Conservation (phyloP, 2,113 vertebrate species). For the Ramphastos sulfuratus region DNA sequence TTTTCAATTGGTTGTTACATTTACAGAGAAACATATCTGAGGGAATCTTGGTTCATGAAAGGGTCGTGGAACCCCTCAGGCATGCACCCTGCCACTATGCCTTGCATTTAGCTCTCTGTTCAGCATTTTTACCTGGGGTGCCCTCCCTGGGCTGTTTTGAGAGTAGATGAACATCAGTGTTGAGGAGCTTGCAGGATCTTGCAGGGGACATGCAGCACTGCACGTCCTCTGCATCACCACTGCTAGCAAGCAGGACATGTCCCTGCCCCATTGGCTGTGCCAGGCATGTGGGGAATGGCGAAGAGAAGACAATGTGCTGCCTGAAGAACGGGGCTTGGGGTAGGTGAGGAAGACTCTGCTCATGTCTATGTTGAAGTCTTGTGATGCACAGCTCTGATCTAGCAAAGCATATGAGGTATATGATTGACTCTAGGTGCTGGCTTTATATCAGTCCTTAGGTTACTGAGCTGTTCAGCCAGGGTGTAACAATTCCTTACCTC, state of each 20-base stretch:
- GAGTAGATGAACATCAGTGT: accelerated
- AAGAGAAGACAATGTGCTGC: not conserved
- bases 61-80: not conserved
- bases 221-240: accelerated
- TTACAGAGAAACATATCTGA: not conserved
- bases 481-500: not conserved
- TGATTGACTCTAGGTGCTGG: not conserved
- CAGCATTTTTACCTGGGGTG: not conserved
- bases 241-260: not conserved
- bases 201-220: not conserved
- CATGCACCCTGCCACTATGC: accelerated
- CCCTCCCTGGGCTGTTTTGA: not conserved
- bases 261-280: not conserved
- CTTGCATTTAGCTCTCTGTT: not conserved
- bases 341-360: not conserved
- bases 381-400: not conserved
- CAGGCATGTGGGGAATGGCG: not conserved
- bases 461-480: not conserved
- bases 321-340: not conserved
- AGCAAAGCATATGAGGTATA: not conserved
- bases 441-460: not conserved
- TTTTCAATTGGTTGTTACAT: not conserved
- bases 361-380: not conserved
- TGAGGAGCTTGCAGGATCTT: accelerated
- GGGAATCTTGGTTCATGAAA: not conserved